These are phyloP conservation scores for Gallinago solitaria DNA, from an alignment of 2,797 vertebrate species.

Conservation along the genomic window DNA sequence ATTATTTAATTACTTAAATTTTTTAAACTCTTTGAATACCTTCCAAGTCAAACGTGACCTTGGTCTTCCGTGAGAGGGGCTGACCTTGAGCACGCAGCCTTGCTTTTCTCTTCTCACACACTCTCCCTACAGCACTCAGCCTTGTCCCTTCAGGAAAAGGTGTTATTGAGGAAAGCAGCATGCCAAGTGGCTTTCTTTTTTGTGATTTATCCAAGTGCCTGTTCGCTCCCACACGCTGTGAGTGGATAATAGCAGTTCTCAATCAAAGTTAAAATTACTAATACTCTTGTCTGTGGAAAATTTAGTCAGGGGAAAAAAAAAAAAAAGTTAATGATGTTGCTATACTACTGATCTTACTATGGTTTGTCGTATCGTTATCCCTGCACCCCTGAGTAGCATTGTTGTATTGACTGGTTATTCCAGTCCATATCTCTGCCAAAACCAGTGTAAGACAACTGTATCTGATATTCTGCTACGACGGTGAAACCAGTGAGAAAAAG, in stretches of 20 bases:
- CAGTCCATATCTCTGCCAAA: not conserved
- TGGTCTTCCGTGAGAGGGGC: not conserved
- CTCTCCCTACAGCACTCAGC: not conserved
- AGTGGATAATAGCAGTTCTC: conserved; percentile 63
- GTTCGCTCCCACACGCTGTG: conserved; percentile 54
- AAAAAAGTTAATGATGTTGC: conserved; percentile 6
- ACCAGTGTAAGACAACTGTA: not conserved
- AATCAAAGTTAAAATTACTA: conserved; percentile 63
- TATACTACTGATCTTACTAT: conserved; percentile 7
- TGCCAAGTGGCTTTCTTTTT: conserved; percentile 33
- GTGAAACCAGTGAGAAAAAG: not conserved
- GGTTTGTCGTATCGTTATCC: not conserved
- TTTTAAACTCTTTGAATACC: conserved; percentile 53
- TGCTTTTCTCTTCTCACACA: not conserved
- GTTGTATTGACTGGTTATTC: not conserved
- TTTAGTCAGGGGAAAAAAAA: not conserved
- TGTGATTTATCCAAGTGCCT: conserved; percentile 55
- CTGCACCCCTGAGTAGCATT: not conserved
- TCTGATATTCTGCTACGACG: not conserved
- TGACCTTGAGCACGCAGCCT: conserved; percentile 4
- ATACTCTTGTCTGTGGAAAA: conserved; percentile 49
- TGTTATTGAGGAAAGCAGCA: conserved; percentile 33
- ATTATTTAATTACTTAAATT: conserved; percentile 61
- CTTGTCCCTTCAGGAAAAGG: conserved; percentile 43
- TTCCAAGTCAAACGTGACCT: conserved; percentile 25